phyloP scores from a whole-genome alignment of 1,140 invertebrate species.

The Oreohelix idahoensis region DNA sequence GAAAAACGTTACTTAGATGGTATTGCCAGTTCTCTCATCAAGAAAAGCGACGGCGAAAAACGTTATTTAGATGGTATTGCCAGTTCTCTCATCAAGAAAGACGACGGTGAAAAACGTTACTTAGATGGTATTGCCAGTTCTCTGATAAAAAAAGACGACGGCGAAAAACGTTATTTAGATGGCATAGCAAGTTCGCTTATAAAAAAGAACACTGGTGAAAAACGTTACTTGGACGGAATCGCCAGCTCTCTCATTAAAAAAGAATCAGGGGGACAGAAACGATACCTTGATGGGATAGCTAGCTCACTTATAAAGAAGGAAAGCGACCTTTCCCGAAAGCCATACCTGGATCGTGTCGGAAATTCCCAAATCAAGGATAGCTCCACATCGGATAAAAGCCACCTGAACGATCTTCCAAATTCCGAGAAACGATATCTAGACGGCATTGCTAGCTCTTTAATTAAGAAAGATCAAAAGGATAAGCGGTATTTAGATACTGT shows the following conservation, averaged over 20 bases:
- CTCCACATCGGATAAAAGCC: background rate
- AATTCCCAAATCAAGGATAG: background rate
- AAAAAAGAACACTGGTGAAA: background rate
- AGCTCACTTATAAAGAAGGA: background rate
- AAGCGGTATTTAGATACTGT: background rate
- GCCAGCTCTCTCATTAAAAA: background rate
- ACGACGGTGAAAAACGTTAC: background rate
- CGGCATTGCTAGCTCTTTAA: background rate
- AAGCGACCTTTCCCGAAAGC: background rate
- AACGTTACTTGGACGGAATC: background rate
- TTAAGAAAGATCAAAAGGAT: background rate
- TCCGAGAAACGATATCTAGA: background rate
- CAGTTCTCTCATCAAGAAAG: background rate
- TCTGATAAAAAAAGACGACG: background rate
- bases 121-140: slow-evolving; percentile 7
- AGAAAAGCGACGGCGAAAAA: background rate
- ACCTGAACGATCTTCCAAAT: background rate
- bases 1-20: slow-evolving; percentile 7
- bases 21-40: background rate
- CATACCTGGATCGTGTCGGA: background rate
- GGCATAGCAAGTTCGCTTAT: background rate
- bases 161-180: background rate
- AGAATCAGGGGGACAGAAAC: background rate
- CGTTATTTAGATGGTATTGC: slow-evolving; percentile 3
- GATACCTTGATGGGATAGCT: background rate